A percentile compares a stretch with the other conserved stretches of the same genome.
These are phyloP conservation scores for Dipodomys merriami DNA, from an alignment of 2,113 vertebrate species.

Conservation along the genomic window DNA sequence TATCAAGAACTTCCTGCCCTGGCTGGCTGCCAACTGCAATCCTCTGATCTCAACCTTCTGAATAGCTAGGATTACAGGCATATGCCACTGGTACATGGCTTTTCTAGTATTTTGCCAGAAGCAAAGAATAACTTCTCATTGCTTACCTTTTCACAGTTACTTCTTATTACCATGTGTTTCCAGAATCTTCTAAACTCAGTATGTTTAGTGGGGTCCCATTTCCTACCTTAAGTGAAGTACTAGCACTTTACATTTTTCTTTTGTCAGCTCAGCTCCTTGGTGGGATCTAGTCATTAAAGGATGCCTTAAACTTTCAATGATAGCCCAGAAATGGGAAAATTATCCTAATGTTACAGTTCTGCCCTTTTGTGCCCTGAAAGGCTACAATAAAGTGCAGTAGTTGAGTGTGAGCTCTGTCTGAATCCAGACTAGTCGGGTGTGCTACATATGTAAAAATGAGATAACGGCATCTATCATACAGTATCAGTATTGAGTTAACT, in stretches of 20 bases:
- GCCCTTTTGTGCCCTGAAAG: not conserved
- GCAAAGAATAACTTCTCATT: constrained; percentile 6
- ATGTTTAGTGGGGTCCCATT: not conserved
- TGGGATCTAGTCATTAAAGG: constrained; percentile 23
- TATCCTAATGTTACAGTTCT: constrained; percentile 28
- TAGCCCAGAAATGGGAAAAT: constrained; percentile 4
- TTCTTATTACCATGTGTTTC: not conserved
- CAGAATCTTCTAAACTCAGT: constrained; percentile 20
- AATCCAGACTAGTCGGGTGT: not conserved
- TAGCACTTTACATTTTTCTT: constrained; percentile 31
- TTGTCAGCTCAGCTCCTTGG: constrained; percentile 5
- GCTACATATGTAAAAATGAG: not conserved
- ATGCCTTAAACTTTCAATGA: constrained; percentile 27
- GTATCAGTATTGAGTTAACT: not conserved
- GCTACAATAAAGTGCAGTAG: not conserved
- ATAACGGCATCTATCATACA: not conserved
- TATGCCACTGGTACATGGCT: too few relatives aligned
- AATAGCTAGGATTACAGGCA: too few relatives aligned
- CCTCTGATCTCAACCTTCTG: too few relatives aligned
- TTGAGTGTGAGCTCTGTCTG: not conserved
- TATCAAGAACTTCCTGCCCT: too few relatives aligned
- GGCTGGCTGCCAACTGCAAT: too few relatives aligned
- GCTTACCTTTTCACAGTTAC: constrained; percentile 16
- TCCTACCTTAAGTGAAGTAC: constrained; percentile 27
- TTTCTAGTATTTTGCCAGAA: not conserved